phyloP scores from a whole-genome alignment of 1,140 invertebrate species.

The Camponotus pennsylvanicus region DNA sequence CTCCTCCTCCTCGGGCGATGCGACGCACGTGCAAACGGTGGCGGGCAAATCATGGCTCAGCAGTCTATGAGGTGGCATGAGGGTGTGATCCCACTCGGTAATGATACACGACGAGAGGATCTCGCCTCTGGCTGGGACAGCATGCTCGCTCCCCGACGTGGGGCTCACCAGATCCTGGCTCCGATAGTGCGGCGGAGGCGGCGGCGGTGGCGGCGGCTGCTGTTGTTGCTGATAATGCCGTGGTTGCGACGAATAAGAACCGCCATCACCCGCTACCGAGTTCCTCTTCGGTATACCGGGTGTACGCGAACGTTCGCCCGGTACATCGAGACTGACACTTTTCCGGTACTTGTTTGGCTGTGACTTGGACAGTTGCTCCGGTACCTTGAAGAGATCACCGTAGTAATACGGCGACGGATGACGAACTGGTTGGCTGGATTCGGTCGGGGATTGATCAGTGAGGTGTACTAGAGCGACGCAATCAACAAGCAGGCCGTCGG shows the following conservation, averaged over 20 bases:
- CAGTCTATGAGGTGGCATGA: constrained; percentile 85
- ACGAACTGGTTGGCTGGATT: constrained; percentile 85
- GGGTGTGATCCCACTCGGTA: constrained; percentile 85
- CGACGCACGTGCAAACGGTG: constrained; percentile 89
- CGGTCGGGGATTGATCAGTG: constrained; percentile 83
- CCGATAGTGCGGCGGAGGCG: constrained; percentile 61
- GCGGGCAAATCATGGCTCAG: constrained; percentile 83
- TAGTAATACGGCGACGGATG: constrained; percentile 93
- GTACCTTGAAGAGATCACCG: constrained; percentile 90
- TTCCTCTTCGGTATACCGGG: constrained; percentile 87
- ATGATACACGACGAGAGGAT: constrained; percentile 83
- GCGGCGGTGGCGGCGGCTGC: constrained; percentile 37
- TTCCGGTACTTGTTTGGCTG: constrained; percentile 86
- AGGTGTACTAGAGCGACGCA: constrained; percentile 82
- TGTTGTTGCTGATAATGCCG: constrained; percentile 57
- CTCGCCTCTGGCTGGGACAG: constrained; percentile 74
- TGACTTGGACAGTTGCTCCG: constrained; percentile 75
- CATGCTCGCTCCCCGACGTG: constrained; percentile 81
- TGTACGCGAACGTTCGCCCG: constrained; percentile 85
- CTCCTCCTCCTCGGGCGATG: constrained; percentile 87
- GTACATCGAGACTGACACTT: constrained; percentile 90
- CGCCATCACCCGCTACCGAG: constrained; percentile 89
- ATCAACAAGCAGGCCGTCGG: constrained; percentile 77
- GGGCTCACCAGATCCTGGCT: constrained; percentile 78
- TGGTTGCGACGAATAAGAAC: constrained; percentile 76